phyloP scores from a whole-genome alignment of 1,140 invertebrate species.

The fruit fly (Drosophila melanogaster) region Release_6_plus_ISO1_MT NT_037436.4:3631501-3632000 shows the following conservation, averaged over 20 bases:
- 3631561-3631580: conserved; percentile 35
- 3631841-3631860: conserved; percentile 75
- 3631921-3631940: neutral
- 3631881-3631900: conserved; percentile 11
- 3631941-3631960: conserved; percentile 29
- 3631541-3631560: neutral
- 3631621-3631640: conserved; percentile 52
- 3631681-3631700: conserved; percentile 71
- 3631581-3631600: conserved; percentile 50
- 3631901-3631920: neutral
- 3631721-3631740: conserved; percentile 80
- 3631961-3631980: neutral
- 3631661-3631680: conserved; percentile 50
- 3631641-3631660: conserved; percentile 49
- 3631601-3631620: conserved; percentile 79
- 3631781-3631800: conserved; percentile 52
- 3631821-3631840: conserved; percentile 63
- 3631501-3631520: conserved; percentile 64
- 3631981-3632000: too few relatives aligned
- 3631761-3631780: conserved; percentile 69
- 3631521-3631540: conserved; percentile 78
- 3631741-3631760: conserved; percentile 36
- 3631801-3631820: conserved; percentile 61
- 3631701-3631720: conserved; percentile 61
- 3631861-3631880: conserved; percentile 65